Evolutionary conservation across 2,888 invertebrate genomes (phyloP).

Genomic region (Chydorus sphaericus): DNA sequence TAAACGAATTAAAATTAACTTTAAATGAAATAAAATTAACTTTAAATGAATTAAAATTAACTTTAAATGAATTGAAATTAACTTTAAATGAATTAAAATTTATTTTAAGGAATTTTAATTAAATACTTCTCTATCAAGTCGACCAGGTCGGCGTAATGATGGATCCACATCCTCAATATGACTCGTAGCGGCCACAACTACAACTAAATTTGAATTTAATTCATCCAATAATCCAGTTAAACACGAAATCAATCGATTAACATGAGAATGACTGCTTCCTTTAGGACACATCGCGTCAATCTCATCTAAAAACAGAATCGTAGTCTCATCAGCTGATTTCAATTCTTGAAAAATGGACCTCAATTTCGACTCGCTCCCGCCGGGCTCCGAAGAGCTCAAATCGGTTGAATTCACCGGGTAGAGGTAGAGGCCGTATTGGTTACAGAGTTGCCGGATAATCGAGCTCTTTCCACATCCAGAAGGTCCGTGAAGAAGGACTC

Average conservation of each 20-base stretch:
- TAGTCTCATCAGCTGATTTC: slow-evolving; percentile 27
- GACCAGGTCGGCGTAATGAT: slow-evolving; percentile 36
- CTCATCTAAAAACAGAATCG: slow-evolving; percentile 31
- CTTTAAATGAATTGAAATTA: neutral
- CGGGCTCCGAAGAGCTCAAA: slow-evolving; percentile 34
- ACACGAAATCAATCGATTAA: slow-evolving; percentile 32
- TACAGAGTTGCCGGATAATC: slow-evolving; percentile 35
- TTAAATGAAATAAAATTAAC: neutral
- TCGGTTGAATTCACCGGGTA: slow-evolving; percentile 33
- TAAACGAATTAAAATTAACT: too few relatives aligned
- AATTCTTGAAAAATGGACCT: slow-evolving; percentile 34
- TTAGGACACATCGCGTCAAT: slow-evolving; percentile 33
- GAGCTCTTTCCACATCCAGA: slow-evolving; percentile 43
- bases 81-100: neutral
- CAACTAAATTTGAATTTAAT: slow-evolving; percentile 24
- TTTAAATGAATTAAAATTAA: neutral
- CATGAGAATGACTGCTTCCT: slow-evolving; percentile 26
- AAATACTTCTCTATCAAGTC: slow-evolving; percentile 40
- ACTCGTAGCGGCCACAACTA: slow-evolving; percentile 40
- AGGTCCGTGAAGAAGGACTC: slow-evolving; percentile 37
- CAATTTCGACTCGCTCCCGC: slow-evolving; percentile 36
- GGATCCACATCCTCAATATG: slow-evolving; percentile 34
- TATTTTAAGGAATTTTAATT: neutral
- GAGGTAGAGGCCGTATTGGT: slow-evolving; percentile 32
- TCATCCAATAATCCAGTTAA: slow-evolving; percentile 35